Percentiles rank a stretch among this genome's conserved stretches.
Conservation (phyloP, 1,140 invertebrate genomes). For the Pseudobourletiella spinata region DNA sequence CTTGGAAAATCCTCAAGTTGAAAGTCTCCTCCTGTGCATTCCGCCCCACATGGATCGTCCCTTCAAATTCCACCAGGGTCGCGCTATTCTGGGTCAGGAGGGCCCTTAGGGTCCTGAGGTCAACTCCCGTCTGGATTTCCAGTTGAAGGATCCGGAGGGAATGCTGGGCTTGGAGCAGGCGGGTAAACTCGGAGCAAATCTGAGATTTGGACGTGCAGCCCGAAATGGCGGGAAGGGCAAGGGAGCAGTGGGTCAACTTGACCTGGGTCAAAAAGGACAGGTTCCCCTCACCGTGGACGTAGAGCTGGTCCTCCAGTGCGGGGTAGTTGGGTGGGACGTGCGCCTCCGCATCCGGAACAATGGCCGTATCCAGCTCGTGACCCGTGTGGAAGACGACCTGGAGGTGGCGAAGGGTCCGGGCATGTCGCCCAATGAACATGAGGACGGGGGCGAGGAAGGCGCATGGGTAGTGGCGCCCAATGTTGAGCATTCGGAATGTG, state of each 20-base stretch:
- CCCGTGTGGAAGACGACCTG: conserved; percentile 14
- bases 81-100: neutral
- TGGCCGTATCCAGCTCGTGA: neutral
- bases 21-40: neutral
- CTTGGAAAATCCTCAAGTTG: neutral
- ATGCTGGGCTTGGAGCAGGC: neutral
- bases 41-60: neutral
- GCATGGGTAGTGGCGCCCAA: conserved; percentile 7
- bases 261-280: neutral
- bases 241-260: neutral
- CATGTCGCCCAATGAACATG: conserved; percentile 14
- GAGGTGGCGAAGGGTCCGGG: neutral
- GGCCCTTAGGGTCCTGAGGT: neutral
- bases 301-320: conserved; percentile 7
- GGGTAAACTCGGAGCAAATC: conserved; percentile 10
- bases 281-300: conserved; percentile 13
- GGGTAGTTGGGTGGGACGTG: conserved; percentile 5
- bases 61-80: neutral
- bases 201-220: conserved; percentile 2
- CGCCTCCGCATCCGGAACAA: neutral
- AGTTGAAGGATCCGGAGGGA: neutral
- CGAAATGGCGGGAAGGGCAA: conserved; percentile 6
- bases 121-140: conserved; percentile 7
- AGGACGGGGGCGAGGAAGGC: conserved; percentile 17
- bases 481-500: conserved; percentile 10